phyloP scores from a whole-genome alignment of 2,113 vertebrate species.

The Lepisosteus osseus region DNA sequence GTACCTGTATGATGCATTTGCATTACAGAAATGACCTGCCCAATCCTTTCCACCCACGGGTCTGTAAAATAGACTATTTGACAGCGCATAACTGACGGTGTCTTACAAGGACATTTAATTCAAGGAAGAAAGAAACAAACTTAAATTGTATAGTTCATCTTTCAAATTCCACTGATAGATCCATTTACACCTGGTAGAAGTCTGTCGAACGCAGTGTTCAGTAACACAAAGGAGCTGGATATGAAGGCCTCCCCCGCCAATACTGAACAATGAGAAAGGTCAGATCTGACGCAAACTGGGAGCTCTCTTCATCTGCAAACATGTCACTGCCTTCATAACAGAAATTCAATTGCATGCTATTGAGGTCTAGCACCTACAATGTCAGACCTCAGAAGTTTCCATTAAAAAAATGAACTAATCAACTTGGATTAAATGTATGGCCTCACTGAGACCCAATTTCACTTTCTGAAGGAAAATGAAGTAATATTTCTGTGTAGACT shows the following conservation, averaged over 20 bases:
- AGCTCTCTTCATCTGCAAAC: conserved; percentile 1
- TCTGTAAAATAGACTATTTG: not conserved
- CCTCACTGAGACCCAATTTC: no score
- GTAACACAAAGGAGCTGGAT: not conserved
- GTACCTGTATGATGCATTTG: no score
- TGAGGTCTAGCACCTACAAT: not conserved
- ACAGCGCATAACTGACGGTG: not conserved
- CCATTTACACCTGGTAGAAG: not conserved
- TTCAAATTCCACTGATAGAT: not conserved
- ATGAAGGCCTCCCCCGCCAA: conserved; percentile 2
- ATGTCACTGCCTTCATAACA: not conserved
- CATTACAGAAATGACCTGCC: no score
- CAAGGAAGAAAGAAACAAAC: not conserved
- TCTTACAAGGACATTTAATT: not conserved
- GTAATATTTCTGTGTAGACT: no score
- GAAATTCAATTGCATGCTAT: not conserved
- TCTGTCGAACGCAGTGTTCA: not conserved
- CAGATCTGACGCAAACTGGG: not conserved
- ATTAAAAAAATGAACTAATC: no score
- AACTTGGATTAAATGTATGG: no score
- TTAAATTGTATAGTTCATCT: not conserved
- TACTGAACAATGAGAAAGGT: conserved; percentile 11
- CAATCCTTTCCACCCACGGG: no score
- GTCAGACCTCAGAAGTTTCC: no score
- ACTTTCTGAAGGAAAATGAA: no score